phyloP scores from a whole-genome alignment of 2,797 vertebrate species.

The Hozukius guyotensis region DNA sequence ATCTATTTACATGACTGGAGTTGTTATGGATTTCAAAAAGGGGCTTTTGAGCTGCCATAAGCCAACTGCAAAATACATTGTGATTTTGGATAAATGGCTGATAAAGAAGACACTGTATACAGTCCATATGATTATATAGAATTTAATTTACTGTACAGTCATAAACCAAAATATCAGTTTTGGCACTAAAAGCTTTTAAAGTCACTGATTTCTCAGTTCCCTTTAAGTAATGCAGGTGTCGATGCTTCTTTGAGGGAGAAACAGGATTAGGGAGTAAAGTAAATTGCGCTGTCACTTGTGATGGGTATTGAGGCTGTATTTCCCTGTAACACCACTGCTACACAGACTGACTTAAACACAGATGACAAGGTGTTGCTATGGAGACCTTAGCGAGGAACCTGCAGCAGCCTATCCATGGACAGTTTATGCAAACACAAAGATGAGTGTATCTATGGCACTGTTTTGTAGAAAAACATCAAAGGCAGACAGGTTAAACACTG shows the following conservation, averaged over 20 bases:
- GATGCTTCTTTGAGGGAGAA: slow-evolving; percentile 54
- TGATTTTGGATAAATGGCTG: slow-evolving; percentile 16
- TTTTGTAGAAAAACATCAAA: slow-evolving; percentile 51
- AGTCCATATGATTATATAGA: not conserved
- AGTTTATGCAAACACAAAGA: slow-evolving; percentile 69
- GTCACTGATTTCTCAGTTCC: slow-evolving; percentile 18
- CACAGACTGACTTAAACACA: slow-evolving; percentile 69
- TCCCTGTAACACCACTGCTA: slow-evolving; percentile 64
- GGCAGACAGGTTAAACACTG: slow-evolving; percentile 36
- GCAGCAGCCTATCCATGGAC: slow-evolving; percentile 59
- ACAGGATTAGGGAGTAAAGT: slow-evolving; percentile 74
- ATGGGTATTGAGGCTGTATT: slow-evolving; percentile 69
- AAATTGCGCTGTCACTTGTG: slow-evolving; percentile 79
- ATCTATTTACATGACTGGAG: slow-evolving; percentile 52
- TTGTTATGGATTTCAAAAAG: slow-evolving; percentile 55
- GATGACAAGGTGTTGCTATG: slow-evolving; percentile 81
- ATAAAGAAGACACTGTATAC: not conserved
- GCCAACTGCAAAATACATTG: slow-evolving; percentile 25
- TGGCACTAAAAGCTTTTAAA: slow-evolving; percentile 15
- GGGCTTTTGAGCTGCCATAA: slow-evolving; percentile 5
- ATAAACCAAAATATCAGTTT: slow-evolving; percentile 15
- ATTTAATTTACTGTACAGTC: slow-evolving; percentile 3
- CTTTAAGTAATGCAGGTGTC: slow-evolving; percentile 68
- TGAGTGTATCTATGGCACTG: slow-evolving; percentile 44
- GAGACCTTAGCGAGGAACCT: slow-evolving; percentile 67